phyloP scores from a whole-genome alignment of 1,140 invertebrate genomes.

The Condylostylus longicornis region DNA sequence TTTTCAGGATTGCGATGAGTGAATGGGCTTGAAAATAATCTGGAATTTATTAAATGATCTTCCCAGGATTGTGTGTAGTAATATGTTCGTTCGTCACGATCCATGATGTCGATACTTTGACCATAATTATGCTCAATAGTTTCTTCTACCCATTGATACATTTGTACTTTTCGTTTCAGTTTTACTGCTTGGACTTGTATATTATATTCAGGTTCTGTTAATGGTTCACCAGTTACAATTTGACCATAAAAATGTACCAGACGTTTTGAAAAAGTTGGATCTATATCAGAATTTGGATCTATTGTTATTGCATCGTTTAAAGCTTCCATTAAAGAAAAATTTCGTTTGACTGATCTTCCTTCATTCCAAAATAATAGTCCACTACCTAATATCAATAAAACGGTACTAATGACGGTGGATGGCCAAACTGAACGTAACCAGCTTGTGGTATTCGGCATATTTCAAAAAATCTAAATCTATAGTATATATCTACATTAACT shows the following conservation, averaged over 20 bases:
- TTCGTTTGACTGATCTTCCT: conserved; percentile 52
- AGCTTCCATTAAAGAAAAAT: conserved; percentile 54
- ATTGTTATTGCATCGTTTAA: conserved; percentile 42
- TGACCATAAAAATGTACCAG: conserved; percentile 62
- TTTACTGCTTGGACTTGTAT: conserved; percentile 59
- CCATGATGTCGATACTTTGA: conserved; percentile 18
- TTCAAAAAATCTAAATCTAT: too few relatives aligned
- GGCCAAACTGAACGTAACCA: conserved; percentile 47
- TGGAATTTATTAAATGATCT: conserved; percentile 64
- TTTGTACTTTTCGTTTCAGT: conserved; percentile 62
- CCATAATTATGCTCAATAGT: conserved; percentile 31
- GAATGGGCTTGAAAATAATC: conserved; percentile 51
- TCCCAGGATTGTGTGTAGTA: conserved; percentile 69
- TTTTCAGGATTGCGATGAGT: conserved; percentile 65
- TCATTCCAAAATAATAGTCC: conserved; percentile 60
- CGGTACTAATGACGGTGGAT: conserved; percentile 42
- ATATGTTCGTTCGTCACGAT: conserved; percentile 40
- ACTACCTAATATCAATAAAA: conserved; percentile 40
- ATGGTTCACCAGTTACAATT: conserved; percentile 56
- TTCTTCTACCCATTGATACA: conserved; percentile 86
- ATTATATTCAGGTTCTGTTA: conserved; percentile 66
- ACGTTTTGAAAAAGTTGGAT: conserved; percentile 50
- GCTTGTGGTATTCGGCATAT: too few relatives aligned
- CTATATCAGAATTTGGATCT: conserved; percentile 36
- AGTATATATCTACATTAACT: too few relatives aligned